Base-by-base conservation (phyloP, 53 echinoderm and acorn worm genomes). In the Temnopleurus reevesii region DNA sequence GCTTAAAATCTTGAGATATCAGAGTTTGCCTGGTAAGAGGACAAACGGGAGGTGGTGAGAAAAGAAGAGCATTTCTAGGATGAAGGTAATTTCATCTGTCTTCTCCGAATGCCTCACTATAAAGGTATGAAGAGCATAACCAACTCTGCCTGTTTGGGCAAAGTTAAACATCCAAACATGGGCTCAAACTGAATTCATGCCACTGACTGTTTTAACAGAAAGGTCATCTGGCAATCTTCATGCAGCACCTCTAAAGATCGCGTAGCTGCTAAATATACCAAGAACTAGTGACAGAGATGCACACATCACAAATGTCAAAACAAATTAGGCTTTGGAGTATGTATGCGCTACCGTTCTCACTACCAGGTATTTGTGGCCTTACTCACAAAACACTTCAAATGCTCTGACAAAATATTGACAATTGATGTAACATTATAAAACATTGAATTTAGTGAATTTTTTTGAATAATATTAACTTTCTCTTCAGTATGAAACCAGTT, bases 141-240 rank as follows among this genome's bases (percentile, higher is more conserved):
- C 41, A 71, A 71, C 71, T 41, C 21, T 17, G 43, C 41, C 46
- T 79, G 79, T 49, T 79, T 79, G 29, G 46, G 79, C 1, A 49
- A 79, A 15, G 79, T 49, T 29, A 79, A 79, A 34, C 51, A 83
- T 83, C 83, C 18, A 83, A 83, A 83, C 83, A 82, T 54, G 27
- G 83, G 54, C 83, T 80, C 51, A 47, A 80, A 47, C n/a, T 46
- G 51, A 80, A 80, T 80, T 51, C 83, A 35, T 83, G 83, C 56
- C 83, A 18, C 83, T 12, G n/a, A n/a, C 41, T 35, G 57, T n/a
- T 53, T 55, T 56, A 35, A 35, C 55, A 0, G 19, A 83, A 83
- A 83, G 83, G 83, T 55, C 83, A 56, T 35, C 34, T 19, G 47
- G 34, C 51, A 55, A 5, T 83, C 27, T 83, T 55, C 56, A 55